A percentile compares a stretch with the other conserved stretches of the same genome.
Conservation (phyloP, 2,797 vertebrate genomes). For the Jordanella pulchra region DNA sequence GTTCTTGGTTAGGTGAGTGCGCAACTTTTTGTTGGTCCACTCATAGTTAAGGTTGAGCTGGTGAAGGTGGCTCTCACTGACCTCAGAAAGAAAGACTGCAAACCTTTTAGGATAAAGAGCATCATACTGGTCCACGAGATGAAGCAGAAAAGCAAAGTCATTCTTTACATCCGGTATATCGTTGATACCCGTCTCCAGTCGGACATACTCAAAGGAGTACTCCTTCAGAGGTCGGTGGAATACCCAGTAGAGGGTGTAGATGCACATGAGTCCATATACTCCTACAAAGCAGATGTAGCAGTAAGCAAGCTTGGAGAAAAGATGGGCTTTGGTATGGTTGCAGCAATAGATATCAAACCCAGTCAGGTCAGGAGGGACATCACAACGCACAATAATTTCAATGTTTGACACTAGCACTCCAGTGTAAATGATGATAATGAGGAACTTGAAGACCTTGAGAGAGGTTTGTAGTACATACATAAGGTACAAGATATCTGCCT, state of each 20-base stretch:
- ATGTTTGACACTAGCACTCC: slow-evolving; percentile 83
- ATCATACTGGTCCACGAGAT: slow-evolving; percentile 91
- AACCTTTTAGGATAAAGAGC: slow-evolving; percentile 90
- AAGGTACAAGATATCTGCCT: slow-evolving; percentile 85
- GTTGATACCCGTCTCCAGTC: slow-evolving; percentile 87
- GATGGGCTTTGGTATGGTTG: slow-evolving; percentile 89
- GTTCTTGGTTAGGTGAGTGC: slow-evolving; percentile 81
- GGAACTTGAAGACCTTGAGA: slow-evolving; percentile 87
- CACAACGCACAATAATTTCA: slow-evolving; percentile 85
- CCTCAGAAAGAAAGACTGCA: slow-evolving; percentile 90
- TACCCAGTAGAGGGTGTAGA: slow-evolving; percentile 91
- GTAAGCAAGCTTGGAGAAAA: slow-evolving; percentile 90
- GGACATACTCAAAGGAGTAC: slow-evolving; percentile 86
- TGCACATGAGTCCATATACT: slow-evolving; percentile 85
- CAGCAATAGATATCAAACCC: slow-evolving; percentile 89
- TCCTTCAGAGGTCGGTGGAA: slow-evolving; percentile 88
- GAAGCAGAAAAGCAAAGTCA: slow-evolving; percentile 91
- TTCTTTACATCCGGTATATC: slow-evolving; percentile 93
- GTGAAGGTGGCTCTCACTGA: slow-evolving; percentile 87
- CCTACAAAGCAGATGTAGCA: slow-evolving; percentile 89
- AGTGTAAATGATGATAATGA: slow-evolving; percentile 85
- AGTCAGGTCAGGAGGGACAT: slow-evolving; percentile 85
- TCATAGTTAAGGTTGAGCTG: slow-evolving; percentile 91
- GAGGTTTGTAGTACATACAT: slow-evolving; percentile 91
- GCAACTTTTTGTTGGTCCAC: slow-evolving; percentile 86